phyloP scores from a whole-genome alignment of 2,888 invertebrate genomes.

The Phaonia tiefii region DNA sequence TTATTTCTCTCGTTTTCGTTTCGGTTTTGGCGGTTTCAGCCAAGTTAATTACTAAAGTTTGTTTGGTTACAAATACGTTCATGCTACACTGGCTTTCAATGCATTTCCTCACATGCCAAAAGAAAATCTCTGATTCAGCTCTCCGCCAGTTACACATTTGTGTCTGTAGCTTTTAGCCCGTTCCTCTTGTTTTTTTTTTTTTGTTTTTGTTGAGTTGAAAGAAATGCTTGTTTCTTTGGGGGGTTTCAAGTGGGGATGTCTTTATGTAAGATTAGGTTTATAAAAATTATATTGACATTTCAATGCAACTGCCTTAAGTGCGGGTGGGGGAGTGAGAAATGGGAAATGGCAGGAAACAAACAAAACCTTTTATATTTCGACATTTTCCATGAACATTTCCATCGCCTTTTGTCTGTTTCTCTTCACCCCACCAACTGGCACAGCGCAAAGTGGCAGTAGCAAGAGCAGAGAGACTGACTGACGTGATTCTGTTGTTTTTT shows the following conservation, averaged over 20 bases:
- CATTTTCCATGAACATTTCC: too few relatives aligned
- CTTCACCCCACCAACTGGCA: not conserved
- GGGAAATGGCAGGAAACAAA: not conserved
- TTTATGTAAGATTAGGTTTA: slow-evolving; percentile 6
- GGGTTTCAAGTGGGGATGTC: not conserved
- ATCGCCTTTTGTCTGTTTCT: too few relatives aligned
- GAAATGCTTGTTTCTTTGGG: too few relatives aligned
- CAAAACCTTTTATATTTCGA: too few relatives aligned
- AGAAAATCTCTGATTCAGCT: too few relatives aligned
- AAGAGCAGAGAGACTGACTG: not conserved
- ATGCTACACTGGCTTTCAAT: slow-evolving; percentile 15
- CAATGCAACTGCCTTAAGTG: slow-evolving; percentile 41
- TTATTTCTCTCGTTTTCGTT: not conserved
- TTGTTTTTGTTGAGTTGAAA: too few relatives aligned
- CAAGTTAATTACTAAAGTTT: slow-evolving; percentile 33
- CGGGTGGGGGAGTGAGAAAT: not conserved
- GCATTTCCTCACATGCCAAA: too few relatives aligned
- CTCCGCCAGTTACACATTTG: too few relatives aligned
- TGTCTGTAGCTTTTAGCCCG: too few relatives aligned
- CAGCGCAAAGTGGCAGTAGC: not conserved
- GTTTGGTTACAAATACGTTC: not conserved
- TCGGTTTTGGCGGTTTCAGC: slow-evolving; percentile 13
- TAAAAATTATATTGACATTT: slow-evolving; percentile 57
- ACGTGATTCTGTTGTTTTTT: not conserved
- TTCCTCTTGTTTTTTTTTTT: too few relatives aligned